These are phyloP conservation scores for Periparus ater DNA, from an alignment of 2,797 vertebrate genomes.

Conservation along the genomic window DNA sequence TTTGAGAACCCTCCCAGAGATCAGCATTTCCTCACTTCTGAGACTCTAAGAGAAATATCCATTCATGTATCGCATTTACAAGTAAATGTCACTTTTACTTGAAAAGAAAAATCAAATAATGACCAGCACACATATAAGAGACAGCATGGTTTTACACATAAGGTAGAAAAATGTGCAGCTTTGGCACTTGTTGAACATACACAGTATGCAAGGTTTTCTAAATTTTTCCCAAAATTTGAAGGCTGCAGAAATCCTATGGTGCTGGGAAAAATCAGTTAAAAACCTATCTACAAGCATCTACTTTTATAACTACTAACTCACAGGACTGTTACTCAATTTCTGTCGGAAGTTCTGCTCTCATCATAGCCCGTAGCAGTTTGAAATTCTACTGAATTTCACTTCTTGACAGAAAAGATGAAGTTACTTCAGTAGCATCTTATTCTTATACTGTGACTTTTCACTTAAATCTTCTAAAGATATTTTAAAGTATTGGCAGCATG, in stretches of 20 bases:
- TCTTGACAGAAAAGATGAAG: neutral
- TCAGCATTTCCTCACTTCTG: neutral
- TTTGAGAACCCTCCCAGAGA: neutral
- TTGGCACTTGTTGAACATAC: neutral
- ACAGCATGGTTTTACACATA: neutral
- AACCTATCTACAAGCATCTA: neutral
- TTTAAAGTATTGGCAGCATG: neutral
- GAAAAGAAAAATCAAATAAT: neutral
- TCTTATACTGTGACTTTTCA: neutral
- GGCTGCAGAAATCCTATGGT: neutral
- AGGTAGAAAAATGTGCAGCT: neutral
- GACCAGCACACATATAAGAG: neutral
- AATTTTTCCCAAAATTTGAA: neutral
- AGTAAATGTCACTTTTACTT: neutral
- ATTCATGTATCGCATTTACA: neutral
- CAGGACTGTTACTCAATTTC: neutral
- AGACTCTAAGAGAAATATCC: neutral
- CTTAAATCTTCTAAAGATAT: neutral
- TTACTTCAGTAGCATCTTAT: conserved; percentile 2
- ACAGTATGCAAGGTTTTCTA: neutral
- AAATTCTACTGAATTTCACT: neutral
- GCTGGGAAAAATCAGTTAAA: neutral
- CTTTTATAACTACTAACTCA: neutral
- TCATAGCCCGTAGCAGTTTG: neutral
- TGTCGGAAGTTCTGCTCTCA: neutral